A percentile compares a stretch with the other conserved stretches of the same genome.
Conservation (phyloP, 2,113 vertebrate genomes). For the Albula goreensis region DNA sequence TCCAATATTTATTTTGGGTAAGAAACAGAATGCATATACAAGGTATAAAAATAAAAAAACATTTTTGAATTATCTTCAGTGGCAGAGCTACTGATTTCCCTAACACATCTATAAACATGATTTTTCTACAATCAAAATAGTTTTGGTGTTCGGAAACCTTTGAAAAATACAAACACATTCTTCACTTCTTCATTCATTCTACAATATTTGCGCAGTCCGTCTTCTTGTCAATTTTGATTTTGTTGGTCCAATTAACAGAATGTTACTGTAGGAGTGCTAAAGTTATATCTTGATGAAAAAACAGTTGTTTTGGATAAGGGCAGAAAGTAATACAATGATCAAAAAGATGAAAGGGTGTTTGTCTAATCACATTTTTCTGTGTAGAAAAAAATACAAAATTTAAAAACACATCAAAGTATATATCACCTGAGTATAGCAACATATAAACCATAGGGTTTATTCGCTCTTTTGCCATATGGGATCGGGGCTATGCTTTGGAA, state of each 20-base stretch:
- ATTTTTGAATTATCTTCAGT: background rate
- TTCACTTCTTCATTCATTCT: background rate
- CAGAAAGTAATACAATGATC: background rate
- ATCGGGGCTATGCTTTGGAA: background rate
- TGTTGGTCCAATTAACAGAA: background rate
- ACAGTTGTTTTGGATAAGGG: background rate
- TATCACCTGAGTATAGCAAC: background rate
- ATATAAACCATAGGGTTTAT: background rate
- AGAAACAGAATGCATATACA: background rate
- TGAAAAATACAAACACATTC: background rate
- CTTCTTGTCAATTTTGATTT: background rate
- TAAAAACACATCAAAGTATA: background rate
- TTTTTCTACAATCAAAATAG: background rate
- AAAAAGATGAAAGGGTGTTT: background rate
- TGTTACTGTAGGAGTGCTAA: background rate
- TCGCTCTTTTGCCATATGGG: background rate
- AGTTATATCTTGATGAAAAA: background rate
- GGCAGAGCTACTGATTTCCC: background rate
- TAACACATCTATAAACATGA: background rate
- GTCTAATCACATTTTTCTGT: background rate
- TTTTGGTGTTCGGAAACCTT: slow-evolving; percentile 3
- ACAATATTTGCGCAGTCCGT: background rate
- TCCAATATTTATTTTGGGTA: background rate
- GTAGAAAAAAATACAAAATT: slow-evolving; percentile 7
- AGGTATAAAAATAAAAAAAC: background rate